These are phyloP conservation scores for Drepana arcuata DNA, from an alignment of 1,140 invertebrate species.

Conservation along the genomic window DNA sequence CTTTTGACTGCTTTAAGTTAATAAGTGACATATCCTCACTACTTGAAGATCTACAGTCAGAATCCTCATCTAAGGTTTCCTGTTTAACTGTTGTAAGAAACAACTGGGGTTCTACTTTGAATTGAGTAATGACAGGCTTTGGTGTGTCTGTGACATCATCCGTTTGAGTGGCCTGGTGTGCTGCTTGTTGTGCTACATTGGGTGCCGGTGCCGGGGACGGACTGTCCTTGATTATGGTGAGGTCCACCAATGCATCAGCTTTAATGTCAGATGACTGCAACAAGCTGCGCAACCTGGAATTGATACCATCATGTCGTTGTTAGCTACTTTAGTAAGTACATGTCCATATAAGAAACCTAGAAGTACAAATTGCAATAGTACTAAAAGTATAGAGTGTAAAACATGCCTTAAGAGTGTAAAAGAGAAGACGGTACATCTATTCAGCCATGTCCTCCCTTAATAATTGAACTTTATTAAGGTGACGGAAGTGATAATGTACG, in stretches of 20 bases:
- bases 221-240: slow-evolving; percentile 24
- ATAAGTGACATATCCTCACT: slow-evolving; percentile 47
- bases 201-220: slow-evolving; percentile 5
- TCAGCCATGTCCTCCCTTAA: no score
- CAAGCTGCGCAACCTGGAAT: slow-evolving; percentile 36
- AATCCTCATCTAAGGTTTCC: slow-evolving; percentile 23
- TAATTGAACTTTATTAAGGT: no score
- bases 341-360: neutral
- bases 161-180: slow-evolving; percentile 42
- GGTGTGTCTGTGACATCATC: slow-evolving; percentile 9
- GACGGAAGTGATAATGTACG: no score
- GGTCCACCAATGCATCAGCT: slow-evolving; percentile 19
- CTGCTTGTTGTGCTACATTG: slow-evolving; percentile 3
- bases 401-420: no score
- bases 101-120: slow-evolving; percentile 32
- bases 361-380: neutral
- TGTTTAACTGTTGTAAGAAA: slow-evolving; percentile 16
- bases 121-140: slow-evolving; percentile 4
- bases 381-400: no score
- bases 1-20: slow-evolving; percentile 41
- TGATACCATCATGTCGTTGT: no score
- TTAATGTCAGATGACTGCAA: slow-evolving; percentile 6
- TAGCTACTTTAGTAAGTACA: no score
- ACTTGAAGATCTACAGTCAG: slow-evolving; percentile 29
- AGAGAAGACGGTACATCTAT: no score